Percentiles rank a stretch among this genome's conserved stretches.
phyloP scores from a whole-genome alignment of 2,113 vertebrate species.

The Scolopax mira region DNA sequence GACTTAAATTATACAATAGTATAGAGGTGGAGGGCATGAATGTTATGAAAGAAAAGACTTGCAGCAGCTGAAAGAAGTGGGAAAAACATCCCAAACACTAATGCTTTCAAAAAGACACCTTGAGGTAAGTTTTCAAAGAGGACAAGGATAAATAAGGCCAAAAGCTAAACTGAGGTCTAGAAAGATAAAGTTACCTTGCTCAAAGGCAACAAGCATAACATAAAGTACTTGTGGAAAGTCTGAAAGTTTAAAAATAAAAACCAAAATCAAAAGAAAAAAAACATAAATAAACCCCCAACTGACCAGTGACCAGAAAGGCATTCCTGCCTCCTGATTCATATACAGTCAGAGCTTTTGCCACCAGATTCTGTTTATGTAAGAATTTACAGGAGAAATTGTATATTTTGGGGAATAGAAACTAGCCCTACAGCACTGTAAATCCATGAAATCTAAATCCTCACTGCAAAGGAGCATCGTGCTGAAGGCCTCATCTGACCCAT shows the following conservation, averaged over 20 bases:
- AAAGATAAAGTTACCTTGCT: not conserved
- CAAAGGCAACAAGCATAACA: not conserved
- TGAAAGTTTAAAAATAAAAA: not conserved
- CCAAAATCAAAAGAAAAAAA: not conserved
- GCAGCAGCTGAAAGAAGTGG: not conserved
- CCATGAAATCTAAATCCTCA: not conserved
- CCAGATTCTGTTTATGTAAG: not conserved
- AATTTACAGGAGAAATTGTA: not conserved
- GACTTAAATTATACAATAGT: not conserved
- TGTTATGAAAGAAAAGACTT: not conserved
- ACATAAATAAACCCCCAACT: not conserved
- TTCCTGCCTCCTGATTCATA: not conserved
- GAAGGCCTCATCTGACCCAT: not conserved
- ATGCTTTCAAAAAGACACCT: not conserved
- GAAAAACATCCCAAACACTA: not conserved
- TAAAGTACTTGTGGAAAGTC: not conserved
- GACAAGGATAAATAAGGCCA: not conserved
- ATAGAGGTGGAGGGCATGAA: not conserved
- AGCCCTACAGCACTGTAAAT: not conserved
- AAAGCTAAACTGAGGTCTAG: not conserved
- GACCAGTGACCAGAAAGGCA: not conserved
- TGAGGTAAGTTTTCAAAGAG: not conserved
- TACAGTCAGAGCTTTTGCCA: not conserved
- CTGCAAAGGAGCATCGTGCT: not conserved
- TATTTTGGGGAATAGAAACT: not conserved